Evolutionary conservation across 2,797 vertebrate species (phyloP).

Genomic region (Hapalemur alaotrensis): DNA sequence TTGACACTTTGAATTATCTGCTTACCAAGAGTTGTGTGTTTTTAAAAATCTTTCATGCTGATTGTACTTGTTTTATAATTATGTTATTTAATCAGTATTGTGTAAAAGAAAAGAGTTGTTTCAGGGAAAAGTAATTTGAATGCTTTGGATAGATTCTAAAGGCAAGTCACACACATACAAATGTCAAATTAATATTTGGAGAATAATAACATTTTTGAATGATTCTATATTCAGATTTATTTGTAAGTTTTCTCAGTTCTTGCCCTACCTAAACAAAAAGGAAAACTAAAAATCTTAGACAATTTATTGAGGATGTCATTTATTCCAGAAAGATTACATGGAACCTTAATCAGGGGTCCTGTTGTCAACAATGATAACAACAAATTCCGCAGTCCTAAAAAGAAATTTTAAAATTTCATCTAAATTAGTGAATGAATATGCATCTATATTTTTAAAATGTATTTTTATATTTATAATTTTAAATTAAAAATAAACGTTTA

Average conservation of each 20-base stretch:
- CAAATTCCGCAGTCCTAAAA: neutral
- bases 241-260: neutral
- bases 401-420: neutral
- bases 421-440: neutral
- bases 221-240: neutral
- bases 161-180: neutral
- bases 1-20: neutral
- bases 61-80: neutral
- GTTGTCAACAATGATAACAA: neutral
- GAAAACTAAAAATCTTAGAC: neutral
- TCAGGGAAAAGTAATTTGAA: slow-evolving; percentile 28
- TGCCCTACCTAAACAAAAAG: neutral
- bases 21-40: neutral
- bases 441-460: neutral
- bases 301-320: neutral
- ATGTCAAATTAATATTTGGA: neutral
- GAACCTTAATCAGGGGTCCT: neutral
- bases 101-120: neutral
- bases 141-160: neutral
- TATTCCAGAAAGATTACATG: neutral
- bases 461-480: neutral
- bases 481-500: neutral
- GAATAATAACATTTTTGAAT: neutral
- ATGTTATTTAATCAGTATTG: neutral
- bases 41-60: neutral